Conservation (phyloP, 2,113 vertebrate genomes). For the Anthoscopus minutus region DNA sequence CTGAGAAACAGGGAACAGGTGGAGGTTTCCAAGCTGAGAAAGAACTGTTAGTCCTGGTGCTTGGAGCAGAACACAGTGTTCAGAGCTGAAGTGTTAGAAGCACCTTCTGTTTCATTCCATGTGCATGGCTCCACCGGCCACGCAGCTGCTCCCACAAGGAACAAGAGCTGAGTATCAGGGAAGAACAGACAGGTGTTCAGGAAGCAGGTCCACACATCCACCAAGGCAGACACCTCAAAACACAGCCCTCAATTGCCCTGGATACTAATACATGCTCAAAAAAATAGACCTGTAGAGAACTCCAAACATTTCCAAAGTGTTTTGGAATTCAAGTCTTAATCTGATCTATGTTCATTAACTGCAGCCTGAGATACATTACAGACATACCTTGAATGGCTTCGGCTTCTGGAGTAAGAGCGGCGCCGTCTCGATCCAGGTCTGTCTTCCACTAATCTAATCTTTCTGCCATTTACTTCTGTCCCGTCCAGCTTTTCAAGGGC, state of each 20-base stretch:
- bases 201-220: not conserved
- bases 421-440: constrained; percentile 85
- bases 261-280: not conserved
- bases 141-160: not conserved
- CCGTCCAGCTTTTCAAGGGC: constrained; percentile 96
- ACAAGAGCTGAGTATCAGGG: not conserved
- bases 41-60: not conserved
- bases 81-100: not conserved
- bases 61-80: not conserved
- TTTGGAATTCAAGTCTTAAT: not conserved
- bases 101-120: not conserved
- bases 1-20: not conserved
- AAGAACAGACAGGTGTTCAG: not conserved
- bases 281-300: not conserved
- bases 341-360: not conserved
- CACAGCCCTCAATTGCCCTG: not conserved
- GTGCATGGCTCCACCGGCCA: not conserved
- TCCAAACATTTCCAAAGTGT: not conserved
- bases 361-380: not conserved
- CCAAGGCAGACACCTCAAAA: not conserved
- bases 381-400: constrained; percentile 85
- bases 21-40: not conserved
- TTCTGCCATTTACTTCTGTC: constrained; percentile 94
- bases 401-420: constrained; percentile 90
- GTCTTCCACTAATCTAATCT: constrained; percentile 95